phyloP scores from a whole-genome alignment of 2,797 vertebrate genomes.

The Acrossocheilus fasciatus region DNA sequence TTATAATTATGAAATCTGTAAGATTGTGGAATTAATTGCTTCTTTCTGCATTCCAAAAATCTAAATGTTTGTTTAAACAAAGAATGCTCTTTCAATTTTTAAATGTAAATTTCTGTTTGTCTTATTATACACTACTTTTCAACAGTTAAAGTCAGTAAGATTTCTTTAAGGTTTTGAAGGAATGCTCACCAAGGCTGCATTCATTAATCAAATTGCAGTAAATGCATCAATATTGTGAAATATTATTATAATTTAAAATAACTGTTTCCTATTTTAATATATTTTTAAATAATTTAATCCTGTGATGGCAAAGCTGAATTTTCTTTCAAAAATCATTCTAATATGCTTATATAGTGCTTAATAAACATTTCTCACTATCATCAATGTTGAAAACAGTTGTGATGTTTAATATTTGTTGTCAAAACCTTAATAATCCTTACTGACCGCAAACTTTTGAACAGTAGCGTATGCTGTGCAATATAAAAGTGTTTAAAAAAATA shows the following conservation, averaged over 20 bases:
- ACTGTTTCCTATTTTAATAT: not conserved
- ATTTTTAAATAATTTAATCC: not conserved
- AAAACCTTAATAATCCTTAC: not conserved
- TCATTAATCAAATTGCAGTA: not conserved
- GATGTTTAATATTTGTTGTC: too few relatives aligned
- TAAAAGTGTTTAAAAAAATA: slow-evolving; percentile 27
- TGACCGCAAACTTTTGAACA: slow-evolving; percentile 13
- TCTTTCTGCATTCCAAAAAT: not conserved
- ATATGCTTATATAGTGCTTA: not conserved
- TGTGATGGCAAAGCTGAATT: not conserved
- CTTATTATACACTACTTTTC: not conserved
- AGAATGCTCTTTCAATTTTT: not conserved
- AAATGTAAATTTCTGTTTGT: not conserved
- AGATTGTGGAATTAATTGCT: not conserved
- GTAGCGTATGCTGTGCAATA: not conserved
- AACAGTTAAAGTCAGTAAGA: not conserved
- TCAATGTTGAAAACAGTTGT: not conserved
- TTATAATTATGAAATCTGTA: not conserved
- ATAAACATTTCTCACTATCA: not conserved
- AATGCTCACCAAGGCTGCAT: not conserved
- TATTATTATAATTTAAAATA: not conserved
- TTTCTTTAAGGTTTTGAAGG: not conserved
- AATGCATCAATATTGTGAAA: not conserved
- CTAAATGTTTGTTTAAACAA: not conserved
- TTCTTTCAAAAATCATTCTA: not conserved